phyloP scores from a whole-genome alignment of 2,113 vertebrate genomes.

The Leptodactylus fuscus region DNA sequence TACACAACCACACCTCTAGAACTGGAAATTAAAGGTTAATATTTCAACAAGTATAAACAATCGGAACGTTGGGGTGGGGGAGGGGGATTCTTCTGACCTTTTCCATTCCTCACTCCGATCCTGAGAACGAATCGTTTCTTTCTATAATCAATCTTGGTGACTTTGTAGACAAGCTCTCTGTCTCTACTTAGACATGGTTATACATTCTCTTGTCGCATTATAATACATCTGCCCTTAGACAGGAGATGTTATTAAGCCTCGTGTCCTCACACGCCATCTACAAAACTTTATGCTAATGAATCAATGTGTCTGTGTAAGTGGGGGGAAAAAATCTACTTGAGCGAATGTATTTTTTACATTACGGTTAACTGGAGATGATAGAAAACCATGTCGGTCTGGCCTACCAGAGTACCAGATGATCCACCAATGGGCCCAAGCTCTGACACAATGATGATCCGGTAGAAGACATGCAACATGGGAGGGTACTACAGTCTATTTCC shows the following conservation, averaged over 20 bases:
- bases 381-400: too few relatives aligned
- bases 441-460: too few relatives aligned
- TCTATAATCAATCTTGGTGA: conserved; percentile 57
- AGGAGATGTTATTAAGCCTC: conserved; percentile 15
- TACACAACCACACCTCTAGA: conserved; percentile 53
- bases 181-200: conserved; percentile 3
- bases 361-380: not conserved
- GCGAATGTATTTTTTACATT: not conserved
- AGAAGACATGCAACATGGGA: too few relatives aligned
- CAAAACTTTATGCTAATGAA: conserved; percentile 29
- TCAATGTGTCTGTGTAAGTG: not conserved
- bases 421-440: too few relatives aligned
- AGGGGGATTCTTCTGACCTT: conserved; percentile 66
- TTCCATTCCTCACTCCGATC: conserved; percentile 61
- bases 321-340: not conserved
- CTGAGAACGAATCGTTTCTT: conserved; percentile 66
- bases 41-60: conserved; percentile 58
- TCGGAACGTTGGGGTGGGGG: not conserved
- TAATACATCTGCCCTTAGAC: conserved; percentile 6
- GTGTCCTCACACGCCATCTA: not conserved
- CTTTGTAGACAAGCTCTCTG: conserved; percentile 36
- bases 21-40: conserved; percentile 53
- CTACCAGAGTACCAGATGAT: too few relatives aligned
- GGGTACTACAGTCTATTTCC: too few relatives aligned
- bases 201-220: not conserved